These are phyloP conservation scores for Thinocorus orbignyianus DNA, from an alignment of 2,113 vertebrate species.

Conservation along the genomic window DNA sequence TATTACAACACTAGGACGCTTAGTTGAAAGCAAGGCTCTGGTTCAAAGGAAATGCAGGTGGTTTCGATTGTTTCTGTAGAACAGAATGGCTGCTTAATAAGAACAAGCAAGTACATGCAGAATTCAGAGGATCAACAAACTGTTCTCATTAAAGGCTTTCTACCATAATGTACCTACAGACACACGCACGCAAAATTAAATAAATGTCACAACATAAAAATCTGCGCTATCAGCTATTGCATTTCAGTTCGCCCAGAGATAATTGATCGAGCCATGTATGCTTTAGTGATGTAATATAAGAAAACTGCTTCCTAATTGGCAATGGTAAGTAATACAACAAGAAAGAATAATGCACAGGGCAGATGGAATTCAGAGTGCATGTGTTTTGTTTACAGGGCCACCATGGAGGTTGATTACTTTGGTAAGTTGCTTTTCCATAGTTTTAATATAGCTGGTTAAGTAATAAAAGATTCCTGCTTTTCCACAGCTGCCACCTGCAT, in stretches of 20 bases:
- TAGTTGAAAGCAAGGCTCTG: slow-evolving; percentile 39
- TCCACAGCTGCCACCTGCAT: slow-evolving; percentile 26
- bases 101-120: slow-evolving; percentile 43
- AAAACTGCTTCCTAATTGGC: slow-evolving; percentile 7
- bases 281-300: background rate
- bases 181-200: slow-evolving; percentile 39
- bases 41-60: slow-evolving; percentile 65
- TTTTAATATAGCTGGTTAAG: background rate
- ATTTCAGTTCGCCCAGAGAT: background rate
- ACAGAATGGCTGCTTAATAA: slow-evolving; percentile 47
- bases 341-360: background rate
- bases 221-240: background rate
- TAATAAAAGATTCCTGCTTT: slow-evolving; percentile 23
- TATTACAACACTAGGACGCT: slow-evolving; percentile 46
- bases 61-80: slow-evolving; percentile 49
- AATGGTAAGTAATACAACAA: background rate
- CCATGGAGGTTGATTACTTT: background rate
- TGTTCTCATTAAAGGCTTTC: slow-evolving; percentile 56
- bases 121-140: slow-evolving; percentile 50
- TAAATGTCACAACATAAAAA: slow-evolving; percentile 47
- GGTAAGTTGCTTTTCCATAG: background rate
- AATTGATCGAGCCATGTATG: slow-evolving; percentile 13
- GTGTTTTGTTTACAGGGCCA: slow-evolving; percentile 20
- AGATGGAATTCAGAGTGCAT: background rate
- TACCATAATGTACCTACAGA: slow-evolving; percentile 9